Evolutionary conservation across 37 sponge, comb jelly and placozoan species (phyloP).

Genomic region (Chondrosia reniformis): DNA sequence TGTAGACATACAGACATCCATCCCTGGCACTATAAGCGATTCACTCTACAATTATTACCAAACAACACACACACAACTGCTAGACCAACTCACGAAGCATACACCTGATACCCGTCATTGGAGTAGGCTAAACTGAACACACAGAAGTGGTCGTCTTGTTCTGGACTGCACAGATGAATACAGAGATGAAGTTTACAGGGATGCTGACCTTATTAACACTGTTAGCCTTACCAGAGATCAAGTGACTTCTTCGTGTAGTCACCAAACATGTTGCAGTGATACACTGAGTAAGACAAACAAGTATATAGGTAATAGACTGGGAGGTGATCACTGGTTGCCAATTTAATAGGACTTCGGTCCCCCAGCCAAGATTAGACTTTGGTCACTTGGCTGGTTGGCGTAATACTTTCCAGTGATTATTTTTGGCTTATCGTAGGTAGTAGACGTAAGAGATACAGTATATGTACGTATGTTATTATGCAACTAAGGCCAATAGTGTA

Average conservation of each 20-base stretch:
- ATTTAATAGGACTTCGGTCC: no score
- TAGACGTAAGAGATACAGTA: no score
- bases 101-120: conserved; percentile 51
- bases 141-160: conserved; percentile 1
- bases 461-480: no score
- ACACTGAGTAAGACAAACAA: no score
- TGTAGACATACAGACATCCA: conserved; percentile 76
- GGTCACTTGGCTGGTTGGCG: no score
- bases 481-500: no score
- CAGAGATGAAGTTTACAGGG: background rate
- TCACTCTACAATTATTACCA: background rate
- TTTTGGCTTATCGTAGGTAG: no score
- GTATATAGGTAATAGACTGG: no score
- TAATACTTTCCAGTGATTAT: no score
- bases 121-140: conserved; percentile 51
- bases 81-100: conserved; percentile 56
- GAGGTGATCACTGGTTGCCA: no score
- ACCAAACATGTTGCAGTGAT: conserved; percentile 61
- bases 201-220: background rate
- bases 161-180: background rate
- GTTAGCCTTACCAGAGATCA: conserved; percentile 33
- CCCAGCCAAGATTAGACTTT: no score
- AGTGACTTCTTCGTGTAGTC: conserved; percentile 43
- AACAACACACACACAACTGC: background rate
- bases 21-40: conserved; percentile 47